phyloP scores from a whole-genome alignment of 2,113 vertebrate species.

The Lasiurus borealis region DNA sequence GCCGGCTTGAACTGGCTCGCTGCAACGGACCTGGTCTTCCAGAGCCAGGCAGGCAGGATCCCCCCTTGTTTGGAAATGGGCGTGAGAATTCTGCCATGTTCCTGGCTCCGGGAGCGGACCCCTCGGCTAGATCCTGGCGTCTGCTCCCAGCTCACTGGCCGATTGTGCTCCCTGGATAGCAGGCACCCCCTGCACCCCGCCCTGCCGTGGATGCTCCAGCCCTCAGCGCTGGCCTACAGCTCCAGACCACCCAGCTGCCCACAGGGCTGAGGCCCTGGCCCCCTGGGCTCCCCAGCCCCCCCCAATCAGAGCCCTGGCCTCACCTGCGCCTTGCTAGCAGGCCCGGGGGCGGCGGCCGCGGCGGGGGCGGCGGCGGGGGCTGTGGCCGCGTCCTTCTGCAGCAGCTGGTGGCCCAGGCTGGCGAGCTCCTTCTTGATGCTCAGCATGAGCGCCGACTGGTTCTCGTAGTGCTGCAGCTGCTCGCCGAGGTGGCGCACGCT shows the following conservation, averaged over 20 bases:
- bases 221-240: not conserved
- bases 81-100: not conserved
- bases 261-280: not conserved
- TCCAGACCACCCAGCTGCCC: not conserved
- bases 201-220: not conserved
- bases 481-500: conserved; percentile 92
- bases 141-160: not conserved
- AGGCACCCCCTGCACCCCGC: fast-evolving
- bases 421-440: conserved; percentile 98
- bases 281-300: not conserved
- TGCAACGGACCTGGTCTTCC: no score
- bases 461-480: conserved; percentile 95
- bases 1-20: no score
- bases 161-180: not conserved
- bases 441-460: conserved; percentile 97
- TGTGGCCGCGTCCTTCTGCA: conserved; percentile 92
- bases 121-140: not conserved
- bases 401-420: conserved; percentile 94
- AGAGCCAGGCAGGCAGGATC: not conserved
- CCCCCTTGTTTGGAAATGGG: not conserved
- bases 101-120: not conserved
- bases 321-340: conserved; percentile 92
- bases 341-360: fast-evolving
- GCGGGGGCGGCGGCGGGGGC: conserved; percentile 60
- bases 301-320: not conserved